Evolutionary conservation across 1,140 invertebrate genomes (phyloP), one percentile per base, ranked within the genome.

Genomic region (Asbolus verrucosus): DNA sequence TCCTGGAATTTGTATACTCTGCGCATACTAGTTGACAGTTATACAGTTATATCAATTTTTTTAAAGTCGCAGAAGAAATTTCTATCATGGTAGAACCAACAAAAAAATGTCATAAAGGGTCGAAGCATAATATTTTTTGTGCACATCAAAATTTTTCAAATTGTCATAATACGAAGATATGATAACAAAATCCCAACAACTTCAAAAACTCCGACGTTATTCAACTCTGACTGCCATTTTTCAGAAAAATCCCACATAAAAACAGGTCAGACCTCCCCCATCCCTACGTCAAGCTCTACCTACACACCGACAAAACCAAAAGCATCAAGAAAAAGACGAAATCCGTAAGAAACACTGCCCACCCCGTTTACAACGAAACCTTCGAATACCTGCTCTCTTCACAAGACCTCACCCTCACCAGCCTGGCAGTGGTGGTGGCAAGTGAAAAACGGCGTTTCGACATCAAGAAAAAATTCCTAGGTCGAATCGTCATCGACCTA

Each of bases 251-350:
- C 11, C 2, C 2, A 3, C 27, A 30, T 5, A 30, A 30, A 30
- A 6, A 36, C 33, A 2, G 2, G 6, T 11, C 6, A 2, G 2
- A 5, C 33, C 5, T n/a, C 33, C 6, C 2, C 33, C 5, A 36
- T n/a, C 33, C 95, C 0, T 98, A 97, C 80, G 94, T 98, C 0
- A 96, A 97, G 78, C 81, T 97, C 11, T 97, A 97, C 81, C 85
- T 98, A 33, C 83, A 97, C 41, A 95, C 95, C 0, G 95, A 96
- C 70, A 86, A 90, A 33, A 87, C 90, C 15, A 94, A 93, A 81
- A 91, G 94, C 75, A 90, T 90, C 0, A 98, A 97, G 82, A 87
- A 94, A 18, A 98, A 97, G 83, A 97, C 96, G 4, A 87, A 88
- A 75, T 90, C 19, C n/a, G 27, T 54, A 13, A 13, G n/a, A 5